Conservation (phyloP, 2,113 vertebrate species). For the Dasyurus viverrinus region DNA sequence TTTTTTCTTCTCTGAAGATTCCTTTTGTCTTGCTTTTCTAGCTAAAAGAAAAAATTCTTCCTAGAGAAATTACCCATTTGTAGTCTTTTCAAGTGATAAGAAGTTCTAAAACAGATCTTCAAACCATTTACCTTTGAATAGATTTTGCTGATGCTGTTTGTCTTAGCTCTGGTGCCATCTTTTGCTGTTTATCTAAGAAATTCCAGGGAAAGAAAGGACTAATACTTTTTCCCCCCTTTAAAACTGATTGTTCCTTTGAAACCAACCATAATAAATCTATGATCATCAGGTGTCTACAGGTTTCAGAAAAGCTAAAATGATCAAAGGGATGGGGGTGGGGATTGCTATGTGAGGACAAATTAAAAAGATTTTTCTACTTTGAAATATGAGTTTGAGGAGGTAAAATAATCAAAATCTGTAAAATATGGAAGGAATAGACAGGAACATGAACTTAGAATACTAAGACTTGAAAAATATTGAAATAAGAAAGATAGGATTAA, state of each 20-base stretch:
- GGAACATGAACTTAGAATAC: background rate
- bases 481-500: background rate
- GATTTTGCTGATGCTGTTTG: background rate
- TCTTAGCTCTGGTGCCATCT: background rate
- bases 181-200: background rate
- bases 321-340: background rate
- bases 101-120: background rate
- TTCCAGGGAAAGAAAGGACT: background rate
- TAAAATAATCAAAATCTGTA: background rate
- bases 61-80: background rate
- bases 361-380: background rate
- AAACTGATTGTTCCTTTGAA: background rate
- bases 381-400: background rate
- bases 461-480: background rate
- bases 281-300: background rate
- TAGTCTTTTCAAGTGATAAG: background rate
- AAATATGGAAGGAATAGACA: background rate
- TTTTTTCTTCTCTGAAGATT: background rate
- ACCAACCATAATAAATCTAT: slow-evolving; percentile 2
- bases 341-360: background rate
- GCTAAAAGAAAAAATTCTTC: background rate
- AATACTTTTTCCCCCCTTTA: background rate
- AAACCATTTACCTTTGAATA: background rate
- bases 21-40: background rate
- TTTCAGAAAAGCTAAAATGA: background rate